A percentile compares a stretch with the other conserved stretches of the same genome.
These are phyloP conservation scores for Odobenus rosmarus DNA, from an alignment of 2,113 vertebrate genomes.

Conservation along the genomic window DNA sequence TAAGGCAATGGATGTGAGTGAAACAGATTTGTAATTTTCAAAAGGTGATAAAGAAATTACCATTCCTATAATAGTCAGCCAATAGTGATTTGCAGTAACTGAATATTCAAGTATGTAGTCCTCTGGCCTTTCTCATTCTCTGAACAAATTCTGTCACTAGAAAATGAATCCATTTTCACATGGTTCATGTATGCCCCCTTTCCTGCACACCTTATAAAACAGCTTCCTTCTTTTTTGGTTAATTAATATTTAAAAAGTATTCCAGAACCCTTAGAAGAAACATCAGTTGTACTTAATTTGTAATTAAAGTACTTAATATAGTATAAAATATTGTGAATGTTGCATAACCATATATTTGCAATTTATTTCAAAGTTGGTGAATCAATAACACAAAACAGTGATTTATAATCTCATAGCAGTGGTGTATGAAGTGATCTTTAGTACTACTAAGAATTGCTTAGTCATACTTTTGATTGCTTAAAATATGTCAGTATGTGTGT, in stretches of 20 bases:
- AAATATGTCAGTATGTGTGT: background rate
- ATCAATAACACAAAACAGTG: background rate
- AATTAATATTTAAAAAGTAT: background rate
- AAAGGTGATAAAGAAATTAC: background rate
- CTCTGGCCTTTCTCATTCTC: background rate
- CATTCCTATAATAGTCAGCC: background rate
- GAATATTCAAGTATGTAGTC: background rate
- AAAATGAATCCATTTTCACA: background rate
- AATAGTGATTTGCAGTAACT: background rate
- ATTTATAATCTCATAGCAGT: background rate
- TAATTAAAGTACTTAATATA: background rate
- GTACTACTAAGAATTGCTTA: background rate
- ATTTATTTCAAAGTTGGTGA: background rate
- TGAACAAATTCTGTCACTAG: background rate
- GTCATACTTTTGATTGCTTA: background rate
- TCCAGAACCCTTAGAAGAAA: background rate
- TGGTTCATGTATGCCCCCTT: background rate
- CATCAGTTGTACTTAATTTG: background rate
- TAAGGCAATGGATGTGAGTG: background rate
- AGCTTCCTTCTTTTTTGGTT: background rate
- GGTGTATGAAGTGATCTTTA: background rate
- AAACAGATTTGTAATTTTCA: conserved; percentile 14
- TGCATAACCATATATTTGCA: background rate
- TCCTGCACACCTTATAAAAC: background rate
- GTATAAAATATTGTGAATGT: background rate